Evolutionary conservation across 2,888 invertebrate species (phyloP).

Genomic region (Protodeltote pygarga): DNA sequence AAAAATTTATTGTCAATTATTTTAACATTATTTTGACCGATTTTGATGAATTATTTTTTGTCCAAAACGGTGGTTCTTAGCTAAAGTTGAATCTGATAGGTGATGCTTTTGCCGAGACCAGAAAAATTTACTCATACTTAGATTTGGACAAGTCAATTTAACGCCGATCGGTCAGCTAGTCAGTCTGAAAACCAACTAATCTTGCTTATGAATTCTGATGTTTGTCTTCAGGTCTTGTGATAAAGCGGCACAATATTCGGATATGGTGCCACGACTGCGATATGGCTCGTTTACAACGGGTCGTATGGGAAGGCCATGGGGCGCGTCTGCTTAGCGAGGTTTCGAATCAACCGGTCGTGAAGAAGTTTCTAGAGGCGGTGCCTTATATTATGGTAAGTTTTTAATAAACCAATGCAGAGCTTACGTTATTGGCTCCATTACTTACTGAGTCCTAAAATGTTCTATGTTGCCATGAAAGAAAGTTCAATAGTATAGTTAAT

Average conservation of each 20-base stretch:
- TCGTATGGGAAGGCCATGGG: constrained; percentile 97
- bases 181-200: background rate
- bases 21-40: too few species aligned
- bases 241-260: constrained; percentile 95
- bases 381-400: constrained; percentile 94
- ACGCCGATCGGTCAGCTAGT: too few species aligned
- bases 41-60: too few species aligned
- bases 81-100: too few species aligned
- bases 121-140: too few species aligned
- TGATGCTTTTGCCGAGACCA: too few species aligned
- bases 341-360: constrained; percentile 93
- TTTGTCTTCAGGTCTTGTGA: constrained; percentile 88
- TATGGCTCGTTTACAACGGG: constrained; percentile 93
- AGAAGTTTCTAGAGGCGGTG: constrained; percentile 96
- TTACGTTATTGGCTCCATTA: background rate
- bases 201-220: background rate
- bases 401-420: background rate
- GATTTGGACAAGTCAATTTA: too few species aligned
- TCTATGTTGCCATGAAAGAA: too few species aligned
- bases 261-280: constrained; percentile 98
- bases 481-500: too few species aligned
- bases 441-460: background rate
- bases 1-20: too few species aligned
- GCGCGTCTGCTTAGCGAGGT: constrained; percentile 93
- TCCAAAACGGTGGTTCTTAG: too few species aligned